phyloP scores from a whole-genome alignment of 2,888 invertebrate species.

The Dryocosmus kuriphilus region DNA sequence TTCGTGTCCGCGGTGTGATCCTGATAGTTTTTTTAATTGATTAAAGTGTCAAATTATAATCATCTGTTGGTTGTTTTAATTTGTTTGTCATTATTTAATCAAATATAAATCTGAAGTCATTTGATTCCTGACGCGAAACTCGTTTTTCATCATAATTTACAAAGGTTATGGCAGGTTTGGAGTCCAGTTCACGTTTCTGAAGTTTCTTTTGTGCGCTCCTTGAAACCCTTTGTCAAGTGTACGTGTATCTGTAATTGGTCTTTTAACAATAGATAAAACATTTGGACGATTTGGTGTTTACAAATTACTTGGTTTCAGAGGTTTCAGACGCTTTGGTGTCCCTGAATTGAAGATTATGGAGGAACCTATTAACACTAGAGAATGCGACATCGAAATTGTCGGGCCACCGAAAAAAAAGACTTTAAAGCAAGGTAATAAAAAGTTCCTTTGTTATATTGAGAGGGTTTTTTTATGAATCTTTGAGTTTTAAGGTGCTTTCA shows the following conservation, averaged over 20 bases:
- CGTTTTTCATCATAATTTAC: neutral
- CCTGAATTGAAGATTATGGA: conserved; percentile 70
- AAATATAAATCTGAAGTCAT: neutral
- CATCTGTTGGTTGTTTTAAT: neutral
- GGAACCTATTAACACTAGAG: conserved; percentile 60
- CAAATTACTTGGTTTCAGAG: neutral
- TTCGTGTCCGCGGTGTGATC: conserved; percentile 25
- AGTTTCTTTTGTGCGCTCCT: conserved; percentile 13
- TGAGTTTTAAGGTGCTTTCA: neutral
- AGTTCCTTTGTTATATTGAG: conserved; percentile 7
- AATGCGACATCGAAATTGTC: conserved; percentile 59
- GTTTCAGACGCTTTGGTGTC: neutral
- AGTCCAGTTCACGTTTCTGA: conserved; percentile 1
- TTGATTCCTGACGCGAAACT: neutral
- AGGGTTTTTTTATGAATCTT: neutral
- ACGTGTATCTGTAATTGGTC: neutral
- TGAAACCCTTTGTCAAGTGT: neutral
- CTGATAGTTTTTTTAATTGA: conserved; percentile 16
- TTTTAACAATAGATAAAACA: neutral
- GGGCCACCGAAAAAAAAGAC: conserved; percentile 66
- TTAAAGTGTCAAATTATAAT: conserved; percentile 45
- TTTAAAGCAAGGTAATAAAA: conserved; percentile 69
- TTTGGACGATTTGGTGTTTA: neutral
- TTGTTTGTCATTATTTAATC: neutral
- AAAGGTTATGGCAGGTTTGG: conserved; percentile 32